Conservation (phyloP, 2,888 invertebrate genomes). For the Protodeltote pygarga region DNA sequence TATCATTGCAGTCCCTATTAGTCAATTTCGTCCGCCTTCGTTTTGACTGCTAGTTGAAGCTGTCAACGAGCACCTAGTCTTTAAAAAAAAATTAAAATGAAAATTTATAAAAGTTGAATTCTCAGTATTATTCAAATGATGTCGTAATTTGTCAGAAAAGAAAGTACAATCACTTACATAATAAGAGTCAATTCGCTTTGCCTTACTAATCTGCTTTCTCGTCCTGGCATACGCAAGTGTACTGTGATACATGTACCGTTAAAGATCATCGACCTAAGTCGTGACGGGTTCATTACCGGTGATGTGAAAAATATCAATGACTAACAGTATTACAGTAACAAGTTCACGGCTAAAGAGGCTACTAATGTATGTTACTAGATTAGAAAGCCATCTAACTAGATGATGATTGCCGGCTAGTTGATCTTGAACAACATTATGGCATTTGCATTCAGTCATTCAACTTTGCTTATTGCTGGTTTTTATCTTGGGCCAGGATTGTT, state of each 20-base stretch:
- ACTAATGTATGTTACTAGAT: conserved; percentile 16
- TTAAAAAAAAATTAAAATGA: too few species aligned
- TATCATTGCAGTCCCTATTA: too few species aligned
- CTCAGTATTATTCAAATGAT: background rate
- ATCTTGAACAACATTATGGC: conserved; percentile 20
- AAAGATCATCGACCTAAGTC: conserved; percentile 65
- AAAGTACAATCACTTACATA: conserved; percentile 5
- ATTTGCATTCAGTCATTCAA: too few species aligned
- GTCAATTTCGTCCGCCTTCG: too few species aligned
- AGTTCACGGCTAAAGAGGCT: conserved; percentile 54
- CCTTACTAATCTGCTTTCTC: conserved; percentile 22
- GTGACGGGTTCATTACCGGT: conserved; percentile 63
- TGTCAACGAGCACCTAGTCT: too few species aligned
- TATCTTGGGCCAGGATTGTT: too few species aligned
- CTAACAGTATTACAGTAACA: conserved; percentile 38
- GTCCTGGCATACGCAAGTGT: conserved; percentile 22
- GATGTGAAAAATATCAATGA: conserved; percentile 47
- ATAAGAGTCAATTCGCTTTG: conserved; percentile 1
- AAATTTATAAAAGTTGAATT: too few species aligned
- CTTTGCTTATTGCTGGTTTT: too few species aligned
- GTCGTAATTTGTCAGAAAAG: background rate
- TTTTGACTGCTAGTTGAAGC: too few species aligned
- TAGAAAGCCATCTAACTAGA: conserved; percentile 34
- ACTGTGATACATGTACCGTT: conserved; percentile 54
- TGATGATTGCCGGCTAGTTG: conserved; percentile 26